phyloP scores from a whole-genome alignment of 2,797 vertebrate species.

The Lerista edwardsae region DNA sequence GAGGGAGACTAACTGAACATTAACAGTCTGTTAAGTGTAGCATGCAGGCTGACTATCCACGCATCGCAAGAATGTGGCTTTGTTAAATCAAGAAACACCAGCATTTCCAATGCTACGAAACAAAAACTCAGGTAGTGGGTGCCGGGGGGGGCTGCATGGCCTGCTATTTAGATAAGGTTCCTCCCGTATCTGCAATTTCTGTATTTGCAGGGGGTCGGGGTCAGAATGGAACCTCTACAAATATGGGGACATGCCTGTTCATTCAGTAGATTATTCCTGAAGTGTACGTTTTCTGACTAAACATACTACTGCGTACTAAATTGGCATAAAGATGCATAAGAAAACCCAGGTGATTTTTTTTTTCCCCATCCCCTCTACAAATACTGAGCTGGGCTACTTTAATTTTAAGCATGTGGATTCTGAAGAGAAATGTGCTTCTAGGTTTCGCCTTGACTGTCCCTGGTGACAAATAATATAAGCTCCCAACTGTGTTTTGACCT shows the following conservation, averaged over 20 bases:
- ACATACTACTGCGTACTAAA: conserved; percentile 39
- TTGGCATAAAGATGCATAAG: conserved; percentile 45
- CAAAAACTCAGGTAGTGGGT: too few species aligned
- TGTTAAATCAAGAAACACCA: too few species aligned
- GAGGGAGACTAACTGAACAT: too few species aligned
- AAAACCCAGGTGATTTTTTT: conserved; percentile 30
- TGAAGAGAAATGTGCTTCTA: conserved; percentile 68
- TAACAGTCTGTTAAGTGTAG: too few species aligned
- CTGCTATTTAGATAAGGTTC: too few species aligned
- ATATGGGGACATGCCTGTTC: neutral
- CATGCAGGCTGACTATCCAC: too few species aligned
- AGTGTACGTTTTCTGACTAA: conserved; percentile 35
- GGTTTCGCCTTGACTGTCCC: conserved; percentile 66
- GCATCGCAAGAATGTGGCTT: too few species aligned
- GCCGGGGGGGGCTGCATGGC: too few species aligned
- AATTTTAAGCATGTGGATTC: conserved; percentile 71
- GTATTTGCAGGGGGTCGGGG: too few species aligned
- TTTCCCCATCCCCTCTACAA: conserved; percentile 28
- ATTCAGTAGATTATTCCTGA: conserved; percentile 23
- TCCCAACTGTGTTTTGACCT: conserved; percentile 68
- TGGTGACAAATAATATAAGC: conserved; percentile 71
- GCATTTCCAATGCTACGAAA: too few species aligned
- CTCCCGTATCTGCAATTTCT: too few species aligned
- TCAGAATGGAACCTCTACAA: too few species aligned
- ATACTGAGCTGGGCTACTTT: conserved; percentile 64